Percentiles rank a stretch among this genome's conserved stretches.
phyloP scores from a whole-genome alignment of 2,113 vertebrate species.

The Grantiella picta region DNA sequence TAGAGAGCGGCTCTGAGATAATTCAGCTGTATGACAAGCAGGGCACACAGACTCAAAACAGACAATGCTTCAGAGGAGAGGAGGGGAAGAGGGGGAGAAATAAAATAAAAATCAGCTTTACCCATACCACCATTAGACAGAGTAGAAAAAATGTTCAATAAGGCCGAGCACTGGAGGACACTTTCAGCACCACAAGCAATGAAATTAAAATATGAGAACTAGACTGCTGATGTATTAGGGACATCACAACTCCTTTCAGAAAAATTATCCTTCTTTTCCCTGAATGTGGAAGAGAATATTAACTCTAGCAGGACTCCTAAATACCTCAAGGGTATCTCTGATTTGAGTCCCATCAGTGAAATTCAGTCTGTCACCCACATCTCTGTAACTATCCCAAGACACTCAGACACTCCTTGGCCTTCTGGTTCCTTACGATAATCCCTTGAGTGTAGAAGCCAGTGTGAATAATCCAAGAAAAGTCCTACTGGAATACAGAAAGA shows the following conservation, averaged over 20 bases:
- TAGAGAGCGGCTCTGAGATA: neutral
- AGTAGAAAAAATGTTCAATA: neutral
- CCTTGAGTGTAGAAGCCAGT: neutral
- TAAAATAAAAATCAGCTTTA: neutral
- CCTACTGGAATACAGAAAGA: neutral
- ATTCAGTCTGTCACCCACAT: neutral
- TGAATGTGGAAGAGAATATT: neutral
- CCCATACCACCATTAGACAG: neutral
- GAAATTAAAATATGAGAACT: neutral
- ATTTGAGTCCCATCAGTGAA: constrained; percentile 40
- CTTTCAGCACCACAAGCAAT: neutral
- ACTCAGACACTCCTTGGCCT: neutral
- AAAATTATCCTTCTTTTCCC: neutral
- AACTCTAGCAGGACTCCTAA: constrained; percentile 3
- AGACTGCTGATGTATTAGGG: neutral
- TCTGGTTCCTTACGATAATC: constrained; percentile 16
- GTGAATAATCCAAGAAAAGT: constrained; percentile 1
- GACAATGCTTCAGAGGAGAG: neutral
- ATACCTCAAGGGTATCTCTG: constrained; percentile 32
- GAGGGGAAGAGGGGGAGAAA: neutral
- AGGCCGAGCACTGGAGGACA: neutral
- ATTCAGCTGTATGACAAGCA: neutral
- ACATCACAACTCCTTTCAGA: neutral
- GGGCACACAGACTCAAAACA: neutral
- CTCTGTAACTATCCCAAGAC: neutral